phyloP scores from a whole-genome alignment of 2,797 vertebrate genomes.

The Poeciliopsis presidionis region DNA sequence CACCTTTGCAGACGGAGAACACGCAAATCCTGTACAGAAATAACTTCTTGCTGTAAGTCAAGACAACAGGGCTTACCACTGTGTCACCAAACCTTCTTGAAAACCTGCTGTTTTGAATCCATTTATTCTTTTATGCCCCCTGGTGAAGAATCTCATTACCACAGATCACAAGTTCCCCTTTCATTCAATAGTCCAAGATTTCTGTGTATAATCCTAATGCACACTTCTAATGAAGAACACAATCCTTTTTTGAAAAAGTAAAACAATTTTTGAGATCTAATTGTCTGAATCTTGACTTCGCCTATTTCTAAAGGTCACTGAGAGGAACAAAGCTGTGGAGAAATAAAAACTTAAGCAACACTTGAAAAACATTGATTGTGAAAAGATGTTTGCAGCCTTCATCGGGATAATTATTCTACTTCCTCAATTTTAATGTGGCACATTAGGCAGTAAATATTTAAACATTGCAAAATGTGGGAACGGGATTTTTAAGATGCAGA shows the following conservation, averaged over 20 bases:
- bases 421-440: background rate
- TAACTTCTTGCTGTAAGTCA: background rate
- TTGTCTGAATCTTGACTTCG: background rate
- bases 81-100: background rate
- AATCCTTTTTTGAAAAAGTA: background rate
- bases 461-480: background rate
- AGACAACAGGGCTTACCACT: background rate
- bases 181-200: background rate
- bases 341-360: background rate
- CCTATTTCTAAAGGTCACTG: too few species aligned
- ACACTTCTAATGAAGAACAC: background rate
- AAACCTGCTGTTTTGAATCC: background rate
- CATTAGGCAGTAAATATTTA: background rate
- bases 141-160: background rate
- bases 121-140: background rate
- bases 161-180: background rate
- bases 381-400: background rate
- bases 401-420: background rate
- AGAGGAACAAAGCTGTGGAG: background rate
- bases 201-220: background rate
- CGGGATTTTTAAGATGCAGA: background rate
- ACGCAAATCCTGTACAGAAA: background rate
- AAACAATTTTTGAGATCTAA: background rate
- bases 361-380: background rate
- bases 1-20: background rate